phyloP scores from a whole-genome alignment of 2,888 invertebrate species.

The Drosophila planitibia region DNA sequence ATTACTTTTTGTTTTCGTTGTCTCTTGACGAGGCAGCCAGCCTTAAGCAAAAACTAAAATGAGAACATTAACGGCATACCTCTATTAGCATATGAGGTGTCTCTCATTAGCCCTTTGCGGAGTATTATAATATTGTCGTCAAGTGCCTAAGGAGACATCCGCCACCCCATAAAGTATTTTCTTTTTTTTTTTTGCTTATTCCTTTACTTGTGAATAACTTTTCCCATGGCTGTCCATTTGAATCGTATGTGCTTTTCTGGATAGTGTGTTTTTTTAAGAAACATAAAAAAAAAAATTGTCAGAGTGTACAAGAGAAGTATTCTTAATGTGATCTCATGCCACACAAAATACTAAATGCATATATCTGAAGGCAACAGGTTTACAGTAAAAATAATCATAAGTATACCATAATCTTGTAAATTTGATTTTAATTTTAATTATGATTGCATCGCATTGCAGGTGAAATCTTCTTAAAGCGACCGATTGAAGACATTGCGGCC shows the following conservation, averaged over 20 bases:
- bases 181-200: background rate
- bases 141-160: background rate
- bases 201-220: slow-evolving; percentile 4
- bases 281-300: background rate
- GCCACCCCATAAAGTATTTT: background rate
- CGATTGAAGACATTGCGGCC: slow-evolving; percentile 91
- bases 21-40: slow-evolving; percentile 12
- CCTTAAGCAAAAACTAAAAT: slow-evolving; percentile 33
- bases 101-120: slow-evolving; percentile 10
- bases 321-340: background rate
- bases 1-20: slow-evolving; percentile 38
- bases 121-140: background rate
- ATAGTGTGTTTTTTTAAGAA: background rate
- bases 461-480: slow-evolving; percentile 89
- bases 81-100: slow-evolving; percentile 28
- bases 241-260: background rate
- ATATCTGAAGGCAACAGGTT: background rate
- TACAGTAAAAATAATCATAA: background rate
- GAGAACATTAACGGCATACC: slow-evolving; percentile 27
- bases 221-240: slow-evolving; percentile 36
- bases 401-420: background rate
- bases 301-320: background rate
- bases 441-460: slow-evolving; percentile 86
- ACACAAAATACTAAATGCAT: background rate
- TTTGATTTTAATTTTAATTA: slow-evolving; percentile 5